Base-by-base conservation (phyloP, 2,113 vertebrate genomes). In the Gambusia affinis region DNA sequence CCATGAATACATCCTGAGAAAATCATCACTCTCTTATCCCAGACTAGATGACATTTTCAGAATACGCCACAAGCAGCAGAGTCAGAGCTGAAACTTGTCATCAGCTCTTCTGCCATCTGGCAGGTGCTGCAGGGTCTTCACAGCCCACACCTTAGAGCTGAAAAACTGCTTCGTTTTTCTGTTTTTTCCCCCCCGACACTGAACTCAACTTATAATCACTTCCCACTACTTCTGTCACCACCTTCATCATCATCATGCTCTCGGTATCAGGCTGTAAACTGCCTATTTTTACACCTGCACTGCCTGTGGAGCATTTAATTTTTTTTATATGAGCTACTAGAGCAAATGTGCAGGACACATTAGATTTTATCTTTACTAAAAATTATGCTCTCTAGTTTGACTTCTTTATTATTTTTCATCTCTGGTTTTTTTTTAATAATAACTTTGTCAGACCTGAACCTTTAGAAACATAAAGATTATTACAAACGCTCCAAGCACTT, bases 211-310 rank as follows among this genome's bases (percentile, higher is more conserved):
- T n/a, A 67, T 67, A 67, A 67, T 67, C 37, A 67, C 37, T 17
- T 67, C 64, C 37, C 42, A 31, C 64, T 67, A 29, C 64, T 44
- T 4, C 64, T 67, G 64, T 67, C 64, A 67, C 42, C 64, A 67
- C 64, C 35, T 67, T 27, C 37, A 42, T 67, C 37, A 44, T 67
- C n/a, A 27, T 27, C 4, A 14, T 44, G 6, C 17, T 57, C 14
- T 65, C 64, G 8, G 37, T n/a, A 42, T 39, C 39, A n/a, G 39
- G 12, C 64, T n/a, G 22, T 57, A 42, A 42, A 28, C 64, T 28
- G 27, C 64, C 33, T 42, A 67, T 42, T 39, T 44, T 8, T 44
- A 29, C 64, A n/a, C 64, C 63, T 12, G 63, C 11, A 27, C 24
- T 37, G 39, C 14, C 4, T 44, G 64, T 39, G 24, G 12, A 44